These are phyloP conservation scores for Isichthys henryi DNA, from an alignment of 2,113 vertebrate genomes.

Conservation along the genomic window DNA sequence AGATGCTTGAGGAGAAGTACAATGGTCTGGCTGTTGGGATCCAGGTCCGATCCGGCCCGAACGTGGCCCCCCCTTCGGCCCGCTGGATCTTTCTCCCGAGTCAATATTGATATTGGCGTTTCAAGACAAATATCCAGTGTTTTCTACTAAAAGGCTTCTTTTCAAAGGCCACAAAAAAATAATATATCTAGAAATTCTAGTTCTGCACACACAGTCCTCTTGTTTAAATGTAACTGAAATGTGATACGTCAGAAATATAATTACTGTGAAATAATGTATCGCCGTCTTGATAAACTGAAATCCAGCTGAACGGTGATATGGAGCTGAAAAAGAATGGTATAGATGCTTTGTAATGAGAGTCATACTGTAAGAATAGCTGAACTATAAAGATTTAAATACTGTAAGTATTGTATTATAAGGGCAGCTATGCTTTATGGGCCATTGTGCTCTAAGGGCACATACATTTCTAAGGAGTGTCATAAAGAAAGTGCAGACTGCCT, in stretches of 20 bases:
- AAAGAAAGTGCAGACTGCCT: neutral
- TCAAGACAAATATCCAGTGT: conserved; percentile 27
- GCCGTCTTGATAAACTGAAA: neutral
- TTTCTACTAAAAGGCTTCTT: conserved; percentile 12
- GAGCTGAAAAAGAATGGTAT: neutral
- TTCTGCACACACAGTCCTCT: neutral
- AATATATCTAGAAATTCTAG: neutral
- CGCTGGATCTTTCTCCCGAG: conserved; percentile 40
- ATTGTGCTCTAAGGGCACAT: neutral
- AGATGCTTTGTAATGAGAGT: neutral
- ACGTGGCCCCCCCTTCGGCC: conserved; percentile 21
- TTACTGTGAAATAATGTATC: neutral
- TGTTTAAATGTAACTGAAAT: neutral
- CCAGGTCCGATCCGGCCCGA: conserved; percentile 24
- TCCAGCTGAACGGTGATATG: neutral
- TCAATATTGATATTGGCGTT: conserved; percentile 55
- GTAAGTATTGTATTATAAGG: neutral
- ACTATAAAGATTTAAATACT: neutral
- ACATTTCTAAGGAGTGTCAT: neutral
- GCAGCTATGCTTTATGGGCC: neutral
- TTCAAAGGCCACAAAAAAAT: conserved; percentile 17
- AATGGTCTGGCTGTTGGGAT: conserved; percentile 46
- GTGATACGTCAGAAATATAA: neutral
- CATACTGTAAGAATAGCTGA: neutral
- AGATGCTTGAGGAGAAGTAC: conserved; percentile 25